These are phyloP conservation scores for Eudyptes chrysolophus DNA, from an alignment of 2,113 vertebrate species.

Conservation along the genomic window DNA sequence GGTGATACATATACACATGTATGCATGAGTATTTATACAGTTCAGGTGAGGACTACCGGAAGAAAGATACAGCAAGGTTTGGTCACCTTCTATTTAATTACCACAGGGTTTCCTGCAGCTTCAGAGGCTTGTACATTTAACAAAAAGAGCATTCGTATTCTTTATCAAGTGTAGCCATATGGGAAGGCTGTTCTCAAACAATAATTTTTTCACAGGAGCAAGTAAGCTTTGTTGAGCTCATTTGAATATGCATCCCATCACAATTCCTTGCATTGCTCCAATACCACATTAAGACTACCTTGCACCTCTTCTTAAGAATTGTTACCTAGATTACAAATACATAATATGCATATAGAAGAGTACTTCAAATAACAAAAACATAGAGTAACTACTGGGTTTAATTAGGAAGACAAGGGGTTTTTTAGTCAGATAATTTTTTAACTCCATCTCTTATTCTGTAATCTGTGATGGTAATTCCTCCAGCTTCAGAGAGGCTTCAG, in stretches of 20 bases:
- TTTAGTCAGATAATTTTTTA: neutral
- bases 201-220: neutral
- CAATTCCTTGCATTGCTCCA: neutral
- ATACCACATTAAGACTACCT: neutral
- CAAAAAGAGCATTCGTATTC: neutral
- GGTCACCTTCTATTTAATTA: neutral
- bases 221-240: neutral
- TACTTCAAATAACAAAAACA: neutral
- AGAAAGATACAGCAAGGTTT: neutral
- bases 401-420: neutral
- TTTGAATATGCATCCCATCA: neutral
- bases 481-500: neutral
- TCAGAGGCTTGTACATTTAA: neutral
- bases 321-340: neutral
- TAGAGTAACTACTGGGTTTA: neutral
- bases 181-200: neutral
- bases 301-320: neutral
- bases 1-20: neutral
- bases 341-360: neutral
- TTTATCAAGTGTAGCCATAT: neutral
- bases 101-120: neutral
- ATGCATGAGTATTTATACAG: neutral
- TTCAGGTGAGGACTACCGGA: neutral
- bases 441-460: neutral
- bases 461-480: neutral